Base-by-base conservation (phyloP, 2,113 vertebrate genomes). In the Oostethus manadensis region DNA sequence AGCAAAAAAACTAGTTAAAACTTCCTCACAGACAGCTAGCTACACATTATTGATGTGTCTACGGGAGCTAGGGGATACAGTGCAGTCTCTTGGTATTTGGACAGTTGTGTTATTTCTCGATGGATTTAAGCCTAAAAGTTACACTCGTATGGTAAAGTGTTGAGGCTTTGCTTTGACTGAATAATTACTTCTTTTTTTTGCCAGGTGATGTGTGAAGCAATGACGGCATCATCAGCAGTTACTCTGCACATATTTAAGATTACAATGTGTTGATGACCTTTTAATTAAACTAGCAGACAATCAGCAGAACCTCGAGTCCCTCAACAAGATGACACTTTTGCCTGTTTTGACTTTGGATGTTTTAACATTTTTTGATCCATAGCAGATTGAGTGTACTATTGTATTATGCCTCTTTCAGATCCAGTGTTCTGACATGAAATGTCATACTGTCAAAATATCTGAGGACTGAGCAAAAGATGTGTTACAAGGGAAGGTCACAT, bases 11-110 rank as follows among this genome's bases (percentile, higher is more conserved):
- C 35, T n/a, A n/a, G n/a, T n/a, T n/a, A 3, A 53, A 26, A n/a
- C 23, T 35, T 23, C n/a, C n/a, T 21, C 9, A 11, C 18, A n/a
- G 26, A 13, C 1, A 51, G 23, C 17, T 60, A 58, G 6, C 7
- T 50, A 50, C 22, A 16, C 23, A 17, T 16, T 26, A 51, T 7
- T 51, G 5, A 50, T 6, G 42, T 64, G 5, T 68, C 60, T 77
- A 82, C 22, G 16, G 20, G 47, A 55, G 45, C 42, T 60, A 59
- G 1, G 44, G 3, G 15, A 54, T 23, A 54, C 59, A 64, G 43
- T 70, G 59, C 62, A 70, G 77, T 76, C 72, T 68, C 21, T n/a
- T 51, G 43, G 57, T 63, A 66, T 76, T 49, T 59, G 47, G 49
- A 64, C 33, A 68, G 7, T 26, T 16, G 8, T 45, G 66, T 54